A percentile compares a stretch with the other conserved stretches of the same genome.
These are phyloP conservation scores for Thoracochromis brauschi DNA, from an alignment of 2,113 vertebrate species.

Conservation along the genomic window DNA sequence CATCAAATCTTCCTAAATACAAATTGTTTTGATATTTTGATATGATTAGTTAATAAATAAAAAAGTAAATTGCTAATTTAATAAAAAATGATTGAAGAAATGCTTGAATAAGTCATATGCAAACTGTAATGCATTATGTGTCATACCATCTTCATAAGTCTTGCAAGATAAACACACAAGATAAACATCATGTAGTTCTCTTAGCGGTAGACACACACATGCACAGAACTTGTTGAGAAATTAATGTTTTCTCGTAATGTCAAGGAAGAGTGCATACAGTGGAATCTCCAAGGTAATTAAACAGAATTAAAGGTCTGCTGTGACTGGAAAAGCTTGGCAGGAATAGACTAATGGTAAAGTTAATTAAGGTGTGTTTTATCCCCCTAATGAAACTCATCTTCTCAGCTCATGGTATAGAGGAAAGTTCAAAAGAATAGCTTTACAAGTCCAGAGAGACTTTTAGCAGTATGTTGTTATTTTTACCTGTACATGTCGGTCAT, in stretches of 20 bases:
- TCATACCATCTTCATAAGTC: conserved; percentile 6
- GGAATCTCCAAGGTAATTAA: conserved; percentile 65
- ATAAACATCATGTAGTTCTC: conserved; percentile 41
- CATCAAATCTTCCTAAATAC: background rate
- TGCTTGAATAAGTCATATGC: background rate
- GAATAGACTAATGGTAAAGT: conserved; percentile 57
- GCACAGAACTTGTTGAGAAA: conserved; percentile 26
- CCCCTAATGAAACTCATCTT: conserved; percentile 59
- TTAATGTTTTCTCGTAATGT: conserved; percentile 53
- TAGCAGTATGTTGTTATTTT: background rate
- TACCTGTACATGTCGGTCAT: conserved; percentile 4
- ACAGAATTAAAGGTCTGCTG: conserved; percentile 59
- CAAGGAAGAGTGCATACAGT: conserved; percentile 43
- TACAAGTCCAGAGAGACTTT: conserved; percentile 4
- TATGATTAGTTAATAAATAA: background rate
- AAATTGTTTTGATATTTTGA: background rate
- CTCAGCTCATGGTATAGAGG: conserved; percentile 17
- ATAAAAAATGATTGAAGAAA: background rate
- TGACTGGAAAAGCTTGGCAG: conserved; percentile 53
- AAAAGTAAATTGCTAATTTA: background rate
- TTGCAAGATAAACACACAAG: conserved; percentile 27
- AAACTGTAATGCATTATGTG: background rate
- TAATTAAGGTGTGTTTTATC: conserved; percentile 67
- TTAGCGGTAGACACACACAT: background rate
- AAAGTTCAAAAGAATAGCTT: conserved; percentile 30